phyloP scores from a whole-genome alignment of 2,888 invertebrate species.

The Nemotelus nigrinus region DNA sequence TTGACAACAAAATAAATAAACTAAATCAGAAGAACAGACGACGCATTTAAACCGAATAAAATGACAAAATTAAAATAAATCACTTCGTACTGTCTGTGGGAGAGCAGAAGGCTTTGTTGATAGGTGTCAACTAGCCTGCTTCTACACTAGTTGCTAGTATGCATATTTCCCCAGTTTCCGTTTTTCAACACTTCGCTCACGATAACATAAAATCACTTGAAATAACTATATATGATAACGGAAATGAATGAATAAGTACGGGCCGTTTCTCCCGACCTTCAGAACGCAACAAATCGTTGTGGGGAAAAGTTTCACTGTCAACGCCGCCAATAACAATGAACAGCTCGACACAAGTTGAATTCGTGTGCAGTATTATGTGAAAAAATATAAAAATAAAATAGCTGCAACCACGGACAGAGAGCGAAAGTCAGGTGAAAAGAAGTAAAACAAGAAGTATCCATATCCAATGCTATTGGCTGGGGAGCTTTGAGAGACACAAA shows the following conservation, averaged over 20 bases:
- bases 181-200: neutral
- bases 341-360: too few relatives aligned
- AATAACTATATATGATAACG: conserved; percentile 11
- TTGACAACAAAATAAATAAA: neutral
- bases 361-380: neutral
- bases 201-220: conserved; percentile 6
- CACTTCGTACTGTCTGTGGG: conserved; percentile 3
- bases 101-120: conserved; percentile 8
- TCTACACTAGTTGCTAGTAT: neutral
- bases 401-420: neutral
- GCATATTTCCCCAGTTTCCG: neutral
- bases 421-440: neutral
- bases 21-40: neutral
- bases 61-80: conserved; percentile 19
- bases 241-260: conserved; percentile 26
- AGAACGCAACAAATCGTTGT: neutral
- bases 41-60: neutral
- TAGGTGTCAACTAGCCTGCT: conserved; percentile 15
- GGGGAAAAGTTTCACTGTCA: conserved; percentile 30
- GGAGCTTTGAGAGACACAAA: neutral
- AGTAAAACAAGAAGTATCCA: neutral
- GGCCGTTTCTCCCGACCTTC: conserved; percentile 13
- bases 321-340: neutral
- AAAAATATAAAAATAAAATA: conserved; percentile 32
- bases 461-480: neutral